A percentile compares a stretch with the other conserved stretches of the same genome.
Conservation (phyloP, 2,797 vertebrate genomes). For the Dallia pectoralis region DNA sequence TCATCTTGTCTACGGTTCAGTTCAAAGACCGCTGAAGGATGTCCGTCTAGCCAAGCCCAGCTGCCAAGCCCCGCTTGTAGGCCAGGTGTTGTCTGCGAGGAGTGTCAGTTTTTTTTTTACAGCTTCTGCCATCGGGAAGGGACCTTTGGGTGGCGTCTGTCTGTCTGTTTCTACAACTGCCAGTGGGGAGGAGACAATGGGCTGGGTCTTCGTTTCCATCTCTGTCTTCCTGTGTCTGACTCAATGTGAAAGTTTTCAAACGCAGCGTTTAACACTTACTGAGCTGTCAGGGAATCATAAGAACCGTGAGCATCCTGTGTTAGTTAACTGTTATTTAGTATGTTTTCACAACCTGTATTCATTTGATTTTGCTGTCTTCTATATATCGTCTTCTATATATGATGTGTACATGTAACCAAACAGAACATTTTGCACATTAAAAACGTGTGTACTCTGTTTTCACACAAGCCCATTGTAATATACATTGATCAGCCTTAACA, state of each 20-base stretch:
- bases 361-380: not conserved
- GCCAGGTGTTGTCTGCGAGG: constrained; percentile 61
- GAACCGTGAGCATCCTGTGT: constrained; percentile 51
- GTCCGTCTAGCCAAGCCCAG: constrained; percentile 38
- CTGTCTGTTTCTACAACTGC: constrained; percentile 60
- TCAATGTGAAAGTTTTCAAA: constrained; percentile 44
- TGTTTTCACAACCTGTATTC: constrained; percentile 15
- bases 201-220: not conserved
- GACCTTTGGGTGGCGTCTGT: not conserved
- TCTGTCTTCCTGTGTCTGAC: not conserved
- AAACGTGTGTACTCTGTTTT: not conserved
- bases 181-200: constrained; percentile 5
- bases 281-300: constrained; percentile 52
- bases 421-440: not conserved
- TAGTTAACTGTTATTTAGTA: constrained; percentile 31
- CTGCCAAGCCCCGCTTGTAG: constrained; percentile 46
- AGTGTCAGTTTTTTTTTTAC: constrained; percentile 54
- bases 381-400: no score
- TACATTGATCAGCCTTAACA: no score
- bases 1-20: not conserved
- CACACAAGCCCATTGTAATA: not conserved
- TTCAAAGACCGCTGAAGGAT: constrained; percentile 21
- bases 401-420: no score
- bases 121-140: constrained; percentile 46
- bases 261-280: constrained; percentile 45